Conservation (phyloP, 2,113 vertebrate species). For the Oryctolagus cuniculus region mOryCun1.1 NC_091442.1:27221001-27221500, state of each 20-base stretch:
- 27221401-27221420: not conserved
- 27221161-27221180: not conserved
- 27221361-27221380: not conserved
- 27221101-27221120: accelerated
- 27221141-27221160: not conserved
- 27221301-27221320: not conserved
- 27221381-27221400: not conserved
- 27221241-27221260: no score
- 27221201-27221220: not conserved
- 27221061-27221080: not conserved
- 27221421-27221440: not conserved
- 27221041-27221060: not conserved
- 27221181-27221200: not conserved
- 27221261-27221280: not conserved
- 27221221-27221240: no score
- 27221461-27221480: not conserved
- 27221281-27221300: not conserved
- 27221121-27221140: no score
- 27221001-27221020: not conserved
- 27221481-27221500: not conserved
- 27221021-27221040: no score
- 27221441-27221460: not conserved
- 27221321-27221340: not conserved
- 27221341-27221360: not conserved
- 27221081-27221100: not conserved